Evolutionary conservation across 2,113 vertebrate genomes (phyloP).

Genomic region (Sturnus vulgaris): DNA sequence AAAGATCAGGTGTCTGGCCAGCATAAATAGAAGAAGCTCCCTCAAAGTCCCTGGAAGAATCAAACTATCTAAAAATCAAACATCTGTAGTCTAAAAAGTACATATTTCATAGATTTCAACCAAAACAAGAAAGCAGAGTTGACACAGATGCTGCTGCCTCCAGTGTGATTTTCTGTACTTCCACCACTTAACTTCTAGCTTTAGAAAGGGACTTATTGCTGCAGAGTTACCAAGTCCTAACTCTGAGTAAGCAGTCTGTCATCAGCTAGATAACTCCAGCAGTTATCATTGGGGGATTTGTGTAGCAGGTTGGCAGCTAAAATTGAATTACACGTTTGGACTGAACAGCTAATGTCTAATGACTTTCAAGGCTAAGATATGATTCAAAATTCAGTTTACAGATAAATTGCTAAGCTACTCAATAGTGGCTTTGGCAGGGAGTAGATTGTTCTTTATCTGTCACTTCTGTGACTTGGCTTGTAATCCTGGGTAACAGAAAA

Average conservation of each 20-base stretch:
- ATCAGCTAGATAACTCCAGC: not conserved
- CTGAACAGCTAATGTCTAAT: conserved; percentile 10
- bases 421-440: conserved; percentile 12
- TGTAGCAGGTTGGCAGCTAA: not conserved
- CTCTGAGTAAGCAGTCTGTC: not conserved
- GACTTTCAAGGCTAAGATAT: conserved; percentile 43
- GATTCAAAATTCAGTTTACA: conserved; percentile 50
- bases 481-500: conserved; percentile 67
- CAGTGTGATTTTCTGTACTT: not conserved
- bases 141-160: not conserved
- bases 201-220: not conserved
- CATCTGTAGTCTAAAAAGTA: not conserved
- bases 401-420: conserved; percentile 34
- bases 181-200: not conserved
- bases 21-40: not conserved
- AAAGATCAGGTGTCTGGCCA: not conserved
- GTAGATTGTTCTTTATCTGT: conserved; percentile 66
- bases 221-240: not conserved
- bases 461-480: conserved; percentile 19
- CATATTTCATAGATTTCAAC: not conserved
- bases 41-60: not conserved
- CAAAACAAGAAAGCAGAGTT: not conserved
- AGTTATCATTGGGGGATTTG: not conserved
- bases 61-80: not conserved
- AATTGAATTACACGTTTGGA: conserved; percentile 11